Evolutionary conservation across 2,113 vertebrate genomes (phyloP).

Genomic region (Grammomys dolichurus): DNA sequence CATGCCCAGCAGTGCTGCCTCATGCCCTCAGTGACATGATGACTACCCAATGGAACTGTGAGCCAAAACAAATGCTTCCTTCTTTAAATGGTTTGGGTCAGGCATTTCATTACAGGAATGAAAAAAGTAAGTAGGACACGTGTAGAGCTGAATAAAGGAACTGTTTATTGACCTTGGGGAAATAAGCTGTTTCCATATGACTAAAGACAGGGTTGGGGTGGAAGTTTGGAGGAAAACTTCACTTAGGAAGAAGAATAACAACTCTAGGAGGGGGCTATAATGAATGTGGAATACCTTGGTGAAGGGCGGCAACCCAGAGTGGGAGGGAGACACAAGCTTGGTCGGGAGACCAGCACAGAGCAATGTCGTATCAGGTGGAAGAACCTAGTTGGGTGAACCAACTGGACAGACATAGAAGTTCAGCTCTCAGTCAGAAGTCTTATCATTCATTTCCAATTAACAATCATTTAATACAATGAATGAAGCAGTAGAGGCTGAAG

Average conservation of each 20-base stretch:
- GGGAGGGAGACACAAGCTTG: fast-evolving
- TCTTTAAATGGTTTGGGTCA: not conserved
- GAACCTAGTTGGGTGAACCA: fast-evolving
- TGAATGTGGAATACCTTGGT: not conserved
- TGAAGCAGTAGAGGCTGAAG: not conserved
- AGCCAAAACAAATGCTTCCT: not conserved
- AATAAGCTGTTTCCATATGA: not conserved
- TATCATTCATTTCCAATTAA: not conserved
- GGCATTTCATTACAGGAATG: not conserved
- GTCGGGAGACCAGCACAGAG: no score
- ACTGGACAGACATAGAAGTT: not conserved
- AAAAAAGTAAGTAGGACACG: not conserved
- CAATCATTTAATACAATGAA: not conserved
- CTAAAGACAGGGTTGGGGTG: not conserved
- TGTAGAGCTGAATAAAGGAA: not conserved
- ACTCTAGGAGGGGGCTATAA: no score
- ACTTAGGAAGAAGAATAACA: not conserved
- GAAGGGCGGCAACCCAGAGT: not conserved
- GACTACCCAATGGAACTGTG: not conserved
- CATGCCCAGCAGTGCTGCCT: not conserved
- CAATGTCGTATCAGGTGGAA: no score
- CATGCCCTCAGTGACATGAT: not conserved
- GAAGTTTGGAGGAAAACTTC: not conserved
- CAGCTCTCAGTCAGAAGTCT: not conserved
- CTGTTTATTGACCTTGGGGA: not conserved